phyloP scores from a whole-genome alignment of 2,888 invertebrate genomes.

The Andrena bucephala region DNA sequence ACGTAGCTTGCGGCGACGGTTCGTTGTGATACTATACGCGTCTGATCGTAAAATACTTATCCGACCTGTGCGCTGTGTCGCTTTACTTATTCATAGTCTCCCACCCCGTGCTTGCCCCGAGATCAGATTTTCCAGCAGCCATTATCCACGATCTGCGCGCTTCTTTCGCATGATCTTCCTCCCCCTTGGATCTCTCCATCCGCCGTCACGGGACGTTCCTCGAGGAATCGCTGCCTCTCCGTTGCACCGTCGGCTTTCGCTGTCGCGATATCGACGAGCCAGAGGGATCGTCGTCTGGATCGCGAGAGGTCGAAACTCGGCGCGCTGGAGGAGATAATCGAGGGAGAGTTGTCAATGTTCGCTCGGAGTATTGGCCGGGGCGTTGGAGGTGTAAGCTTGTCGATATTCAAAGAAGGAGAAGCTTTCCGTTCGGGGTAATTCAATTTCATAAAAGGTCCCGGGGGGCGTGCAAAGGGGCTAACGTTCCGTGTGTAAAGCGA shows the following conservation, averaged over 20 bases:
- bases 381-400: conserved; percentile 2
- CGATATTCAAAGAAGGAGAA: conserved; percentile 32
- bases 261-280: neutral
- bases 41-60: conserved; percentile 75
- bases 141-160: conserved; percentile 45
- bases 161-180: neutral
- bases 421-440: conserved; percentile 42
- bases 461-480: conserved; percentile 25
- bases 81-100: conserved; percentile 69
- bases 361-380: neutral
- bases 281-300: neutral
- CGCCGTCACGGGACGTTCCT: neutral
- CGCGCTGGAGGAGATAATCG: neutral
- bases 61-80: conserved; percentile 46
- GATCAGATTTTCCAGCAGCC: conserved; percentile 58
- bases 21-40: conserved; percentile 56
- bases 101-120: conserved; percentile 44
- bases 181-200: neutral
- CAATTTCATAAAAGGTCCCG: conserved; percentile 44
- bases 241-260: neutral
- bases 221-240: neutral
- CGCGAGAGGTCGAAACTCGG: neutral
- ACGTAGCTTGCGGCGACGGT: conserved; percentile 36
- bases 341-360: neutral
- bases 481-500: conserved; percentile 32